A percentile compares a stretch with the other conserved stretches of the same genome.
These are phyloP conservation scores for Physeter macrocephalus DNA, from an alignment of 2,113 vertebrate species.

Conservation along the genomic window DNA sequence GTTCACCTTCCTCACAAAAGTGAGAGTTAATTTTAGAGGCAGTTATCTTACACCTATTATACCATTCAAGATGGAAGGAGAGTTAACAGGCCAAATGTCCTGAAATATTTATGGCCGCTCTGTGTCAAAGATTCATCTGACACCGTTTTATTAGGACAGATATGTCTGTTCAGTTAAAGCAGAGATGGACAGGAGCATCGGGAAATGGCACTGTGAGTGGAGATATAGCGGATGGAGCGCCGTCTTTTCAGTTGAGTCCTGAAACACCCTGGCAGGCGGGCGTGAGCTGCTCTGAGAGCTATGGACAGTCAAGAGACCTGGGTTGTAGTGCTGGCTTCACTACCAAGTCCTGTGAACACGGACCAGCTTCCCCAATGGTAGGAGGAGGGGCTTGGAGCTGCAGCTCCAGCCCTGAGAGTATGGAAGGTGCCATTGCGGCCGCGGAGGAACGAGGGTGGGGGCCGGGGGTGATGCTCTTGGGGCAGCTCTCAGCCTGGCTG, in stretches of 20 bases:
- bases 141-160: slow-evolving; percentile 24
- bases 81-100: slow-evolving; percentile 26
- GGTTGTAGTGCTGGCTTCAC: neutral
- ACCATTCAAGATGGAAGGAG: neutral
- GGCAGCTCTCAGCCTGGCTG: neutral
- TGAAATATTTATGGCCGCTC: slow-evolving; percentile 25
- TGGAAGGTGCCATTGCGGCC: neutral
- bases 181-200: neutral
- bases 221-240: rapidly evolving
- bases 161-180: neutral
- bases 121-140: neutral
- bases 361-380: neutral
- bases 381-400: too few relatives aligned
- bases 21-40: slow-evolving; percentile 13
- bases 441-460: neutral
- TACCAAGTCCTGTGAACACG: neutral
- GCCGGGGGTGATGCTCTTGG: neutral
- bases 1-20: neutral
- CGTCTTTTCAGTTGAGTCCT: neutral
- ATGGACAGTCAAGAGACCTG: rapidly evolving
- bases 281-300: neutral
- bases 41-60: slow-evolving; percentile 11
- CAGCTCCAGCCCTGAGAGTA: rapidly evolving
- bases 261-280: neutral
- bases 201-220: neutral